phyloP scores from a whole-genome alignment of 2,797 vertebrate genomes.

The Eospalax fontanierii region DNA sequence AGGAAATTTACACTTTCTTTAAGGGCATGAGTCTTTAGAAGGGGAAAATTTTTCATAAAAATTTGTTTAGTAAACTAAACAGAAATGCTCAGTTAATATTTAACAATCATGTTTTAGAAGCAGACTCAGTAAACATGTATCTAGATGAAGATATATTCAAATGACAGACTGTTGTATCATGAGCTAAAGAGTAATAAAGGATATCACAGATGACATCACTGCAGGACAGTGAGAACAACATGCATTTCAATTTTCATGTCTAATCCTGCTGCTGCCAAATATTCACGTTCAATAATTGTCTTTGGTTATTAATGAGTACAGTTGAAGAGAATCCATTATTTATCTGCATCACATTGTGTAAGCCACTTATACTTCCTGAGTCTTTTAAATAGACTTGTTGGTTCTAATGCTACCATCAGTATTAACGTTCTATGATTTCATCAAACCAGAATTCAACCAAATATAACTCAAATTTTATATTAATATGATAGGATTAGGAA shows the following conservation, averaged over 20 bases:
- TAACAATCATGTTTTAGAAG: slow-evolving; percentile 34
- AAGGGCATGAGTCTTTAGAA: not conserved
- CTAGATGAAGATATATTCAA: not conserved
- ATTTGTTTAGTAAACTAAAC: not conserved
- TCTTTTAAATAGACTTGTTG: not conserved
- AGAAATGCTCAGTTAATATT: not conserved
- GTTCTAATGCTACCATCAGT: not conserved
- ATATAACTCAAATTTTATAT: not conserved
- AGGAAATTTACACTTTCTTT: not conserved
- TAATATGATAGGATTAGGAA: slow-evolving; percentile 28
- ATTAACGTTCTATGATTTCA: slow-evolving; percentile 1
- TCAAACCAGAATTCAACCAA: not conserved
- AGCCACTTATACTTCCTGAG: not conserved
- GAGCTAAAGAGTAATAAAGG: not conserved
- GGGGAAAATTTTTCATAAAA: not conserved
- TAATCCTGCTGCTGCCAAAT: not conserved
- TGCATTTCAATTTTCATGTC: not conserved
- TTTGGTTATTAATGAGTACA: not conserved
- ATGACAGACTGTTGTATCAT: not conserved
- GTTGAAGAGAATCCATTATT: not conserved
- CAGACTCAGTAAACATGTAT: not conserved
- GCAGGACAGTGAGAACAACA: not conserved
- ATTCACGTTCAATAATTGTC: slow-evolving; percentile 20
- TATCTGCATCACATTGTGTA: not conserved
- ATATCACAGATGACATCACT: not conserved